Conservation (phyloP, 2,888 invertebrate species). For the Brenthis hecate region DNA sequence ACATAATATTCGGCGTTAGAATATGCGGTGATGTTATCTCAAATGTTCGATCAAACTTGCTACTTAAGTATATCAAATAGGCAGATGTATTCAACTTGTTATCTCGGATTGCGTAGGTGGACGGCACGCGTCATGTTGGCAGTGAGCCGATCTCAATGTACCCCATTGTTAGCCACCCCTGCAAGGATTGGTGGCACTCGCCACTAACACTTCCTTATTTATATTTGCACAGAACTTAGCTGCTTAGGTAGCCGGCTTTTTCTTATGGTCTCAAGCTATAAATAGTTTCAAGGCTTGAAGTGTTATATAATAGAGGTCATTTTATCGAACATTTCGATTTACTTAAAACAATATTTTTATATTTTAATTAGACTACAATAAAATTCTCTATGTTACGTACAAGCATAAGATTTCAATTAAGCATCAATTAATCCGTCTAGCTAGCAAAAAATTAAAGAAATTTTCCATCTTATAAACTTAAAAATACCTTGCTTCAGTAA, state of each 20-base stretch:
- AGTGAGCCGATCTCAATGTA: constrained; percentile 73
- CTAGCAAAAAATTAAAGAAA: too few species aligned
- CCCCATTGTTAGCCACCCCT: constrained; percentile 71
- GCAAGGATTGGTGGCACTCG: constrained; percentile 60
- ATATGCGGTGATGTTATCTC: constrained; percentile 39
- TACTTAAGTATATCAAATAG: constrained; percentile 63
- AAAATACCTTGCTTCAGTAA: constrained; percentile 4
- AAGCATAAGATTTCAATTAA: too few species aligned
- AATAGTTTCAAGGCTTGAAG: background rate
- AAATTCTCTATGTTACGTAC: too few species aligned
- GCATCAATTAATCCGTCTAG: too few species aligned
- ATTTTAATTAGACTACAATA: too few species aligned
- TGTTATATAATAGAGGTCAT: background rate
- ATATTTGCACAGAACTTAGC: constrained; percentile 50
- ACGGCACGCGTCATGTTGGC: constrained; percentile 62
- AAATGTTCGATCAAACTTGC: constrained; percentile 47
- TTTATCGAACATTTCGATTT: background rate
- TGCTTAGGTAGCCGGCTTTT: constrained; percentile 15
- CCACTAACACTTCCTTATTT: constrained; percentile 72
- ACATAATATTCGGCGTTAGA: constrained; percentile 39
- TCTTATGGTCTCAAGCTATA: constrained; percentile 1
- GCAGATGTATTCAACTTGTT: constrained; percentile 79
- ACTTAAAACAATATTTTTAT: too few species aligned
- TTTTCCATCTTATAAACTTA: background rate
- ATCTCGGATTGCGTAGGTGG: constrained; percentile 75